Percentiles rank a stretch among this genome's conserved stretches.
Conservation (phyloP, 2,888 invertebrate species). For the Drosophila nr. medialis region DNA sequence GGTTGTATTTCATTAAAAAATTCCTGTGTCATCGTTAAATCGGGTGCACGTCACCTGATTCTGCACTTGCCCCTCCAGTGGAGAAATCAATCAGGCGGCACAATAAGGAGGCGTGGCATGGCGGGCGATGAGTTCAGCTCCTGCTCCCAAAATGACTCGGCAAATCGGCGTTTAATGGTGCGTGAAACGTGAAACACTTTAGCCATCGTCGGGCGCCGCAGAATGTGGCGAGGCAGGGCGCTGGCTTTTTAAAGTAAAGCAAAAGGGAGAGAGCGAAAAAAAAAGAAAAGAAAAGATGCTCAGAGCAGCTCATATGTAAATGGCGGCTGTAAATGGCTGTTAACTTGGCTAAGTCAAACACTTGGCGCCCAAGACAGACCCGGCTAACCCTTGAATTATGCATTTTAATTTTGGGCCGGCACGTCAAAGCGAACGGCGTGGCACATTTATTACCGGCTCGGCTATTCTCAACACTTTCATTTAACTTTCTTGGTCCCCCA, state of each 20-base stretch:
- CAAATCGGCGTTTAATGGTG: conserved; percentile 76
- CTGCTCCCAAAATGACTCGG: conserved; percentile 65
- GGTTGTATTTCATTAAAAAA: conserved; percentile 70
- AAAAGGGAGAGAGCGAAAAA: neutral
- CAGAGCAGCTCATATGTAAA: conserved; percentile 65
- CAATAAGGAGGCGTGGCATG: conserved; percentile 60
- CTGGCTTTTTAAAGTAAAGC: conserved; percentile 40
- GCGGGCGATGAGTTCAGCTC: conserved; percentile 36
- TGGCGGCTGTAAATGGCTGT: conserved; percentile 58
- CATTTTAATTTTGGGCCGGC: conserved; percentile 70
- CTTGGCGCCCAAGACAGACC: neutral
- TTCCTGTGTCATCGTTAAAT: conserved; percentile 51
- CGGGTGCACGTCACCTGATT: conserved; percentile 23
- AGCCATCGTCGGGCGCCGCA: conserved; percentile 54
- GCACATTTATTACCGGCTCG: conserved; percentile 70
- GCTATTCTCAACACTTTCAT: conserved; percentile 74
- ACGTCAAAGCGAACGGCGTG: conserved; percentile 63
- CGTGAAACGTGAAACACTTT: conserved; percentile 79
- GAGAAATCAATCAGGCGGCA: conserved; percentile 77
- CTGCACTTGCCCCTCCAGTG: conserved; percentile 7
- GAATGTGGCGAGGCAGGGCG: neutral
- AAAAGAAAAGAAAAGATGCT: conserved; percentile 13
- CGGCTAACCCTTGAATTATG: conserved; percentile 66
- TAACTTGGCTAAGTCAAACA: conserved; percentile 30
- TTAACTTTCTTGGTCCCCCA: conserved; percentile 58